These are phyloP conservation scores for Virgularia gustaviana DNA, from an alignment of 92 coral and sea anemone genomes.

Conservation along the genomic window DNA sequence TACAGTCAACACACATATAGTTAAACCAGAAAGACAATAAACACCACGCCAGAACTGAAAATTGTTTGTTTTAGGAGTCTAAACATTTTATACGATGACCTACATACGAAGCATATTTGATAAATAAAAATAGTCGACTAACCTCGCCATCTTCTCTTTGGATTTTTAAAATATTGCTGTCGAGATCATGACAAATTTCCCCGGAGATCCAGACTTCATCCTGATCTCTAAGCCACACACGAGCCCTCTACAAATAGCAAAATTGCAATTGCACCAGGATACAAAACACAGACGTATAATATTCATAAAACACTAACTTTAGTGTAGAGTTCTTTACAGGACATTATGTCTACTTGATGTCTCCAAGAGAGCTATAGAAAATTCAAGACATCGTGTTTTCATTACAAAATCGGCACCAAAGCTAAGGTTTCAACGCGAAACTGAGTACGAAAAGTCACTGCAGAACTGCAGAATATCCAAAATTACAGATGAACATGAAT, in stretches of 20 bases:
- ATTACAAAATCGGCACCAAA: not conserved
- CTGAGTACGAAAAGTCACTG: not conserved
- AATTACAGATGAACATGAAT: too few species aligned
- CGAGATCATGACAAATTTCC: constrained; percentile 78
- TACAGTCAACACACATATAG: too few species aligned
- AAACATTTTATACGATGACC: too few species aligned
- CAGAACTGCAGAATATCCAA: too few species aligned
- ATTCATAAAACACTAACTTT: constrained; percentile 73
- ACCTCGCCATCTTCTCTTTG: constrained; percentile 80
- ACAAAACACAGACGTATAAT: constrained; percentile 28
- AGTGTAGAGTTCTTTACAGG: constrained; percentile 78
- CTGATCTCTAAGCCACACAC: constrained; percentile 95
- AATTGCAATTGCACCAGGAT: constrained; percentile 1
- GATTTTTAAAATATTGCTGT: constrained; percentile 64
- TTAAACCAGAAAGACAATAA: too few species aligned
- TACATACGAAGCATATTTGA: too few species aligned
- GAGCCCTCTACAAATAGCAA: constrained; percentile 63
- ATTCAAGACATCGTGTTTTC: not conserved
- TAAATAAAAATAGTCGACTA: not conserved
- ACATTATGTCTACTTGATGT: constrained; percentile 63
- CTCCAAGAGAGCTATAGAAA: not conserved
- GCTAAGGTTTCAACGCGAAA: constrained; percentile 5
- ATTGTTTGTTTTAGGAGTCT: too few species aligned
- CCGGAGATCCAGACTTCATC: constrained; percentile 90
- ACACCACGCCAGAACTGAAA: too few species aligned